Conservation (phyloP, 2,888 invertebrate genomes). For the Cynaeus angustus region DNA sequence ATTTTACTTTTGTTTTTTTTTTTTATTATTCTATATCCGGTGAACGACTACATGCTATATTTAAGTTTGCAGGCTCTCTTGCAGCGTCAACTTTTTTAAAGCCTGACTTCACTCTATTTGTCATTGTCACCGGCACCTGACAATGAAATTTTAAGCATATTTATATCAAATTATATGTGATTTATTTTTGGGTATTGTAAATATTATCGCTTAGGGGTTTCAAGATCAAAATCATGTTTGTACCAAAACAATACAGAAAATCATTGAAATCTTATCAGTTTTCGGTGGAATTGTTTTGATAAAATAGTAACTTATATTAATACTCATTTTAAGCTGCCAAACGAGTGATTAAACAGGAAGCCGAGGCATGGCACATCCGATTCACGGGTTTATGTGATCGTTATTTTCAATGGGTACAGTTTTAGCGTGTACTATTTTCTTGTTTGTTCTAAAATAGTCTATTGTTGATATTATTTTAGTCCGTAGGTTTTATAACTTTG, state of each 20-base stretch:
- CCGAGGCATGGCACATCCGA: slow-evolving; percentile 2
- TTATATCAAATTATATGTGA: too few species aligned
- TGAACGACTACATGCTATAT: slow-evolving; percentile 42
- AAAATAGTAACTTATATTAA: background rate
- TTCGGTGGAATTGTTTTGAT: background rate
- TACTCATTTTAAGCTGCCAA: background rate
- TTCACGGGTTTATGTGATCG: background rate
- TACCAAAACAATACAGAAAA: too few species aligned
- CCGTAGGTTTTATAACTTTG: too few species aligned
- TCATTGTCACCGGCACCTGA: slow-evolving; percentile 28
- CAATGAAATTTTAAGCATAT: slow-evolving; percentile 8
- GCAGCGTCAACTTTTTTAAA: slow-evolving; percentile 38
- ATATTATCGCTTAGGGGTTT: too few species aligned
- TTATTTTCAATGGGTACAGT: background rate
- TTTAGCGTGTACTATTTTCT: too few species aligned
- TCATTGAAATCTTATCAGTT: background rate
- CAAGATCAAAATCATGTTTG: too few species aligned
- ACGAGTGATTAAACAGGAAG: background rate
- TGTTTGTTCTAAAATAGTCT: background rate
- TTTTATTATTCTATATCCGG: slow-evolving; percentile 45
- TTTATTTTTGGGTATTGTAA: too few species aligned
- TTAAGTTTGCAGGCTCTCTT: slow-evolving; percentile 41
- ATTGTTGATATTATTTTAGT: too few species aligned
- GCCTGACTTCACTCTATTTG: slow-evolving; percentile 36
- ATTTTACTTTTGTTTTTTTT: slow-evolving; percentile 38